Evolutionary conservation across 2,888 invertebrate species (phyloP).

Genomic region (Neoscelio sp.): DNA sequence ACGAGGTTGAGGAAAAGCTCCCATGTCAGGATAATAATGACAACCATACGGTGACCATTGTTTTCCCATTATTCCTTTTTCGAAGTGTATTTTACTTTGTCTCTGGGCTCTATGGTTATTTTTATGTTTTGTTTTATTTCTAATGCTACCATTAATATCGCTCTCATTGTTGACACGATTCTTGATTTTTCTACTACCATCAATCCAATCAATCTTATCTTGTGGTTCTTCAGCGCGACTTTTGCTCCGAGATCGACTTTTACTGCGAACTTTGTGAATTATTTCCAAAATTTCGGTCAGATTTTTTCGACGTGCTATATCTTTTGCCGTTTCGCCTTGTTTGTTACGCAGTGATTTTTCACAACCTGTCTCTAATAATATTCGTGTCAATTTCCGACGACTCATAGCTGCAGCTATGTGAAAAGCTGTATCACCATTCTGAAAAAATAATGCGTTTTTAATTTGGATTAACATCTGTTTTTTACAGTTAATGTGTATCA

Average conservation of each 20-base stretch:
- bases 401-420: slow-evolving; percentile 98
- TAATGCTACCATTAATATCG: too few species aligned
- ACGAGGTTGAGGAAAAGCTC: slow-evolving; percentile 93
- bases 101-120: slow-evolving; percentile 78
- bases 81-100: slow-evolving; percentile 84
- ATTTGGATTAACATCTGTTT: too few species aligned
- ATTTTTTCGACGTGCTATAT: slow-evolving; percentile 95
- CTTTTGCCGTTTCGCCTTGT: slow-evolving; percentile 94
- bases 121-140: slow-evolving; percentile 79
- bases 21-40: slow-evolving; percentile 94
- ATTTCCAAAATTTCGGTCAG: slow-evolving; percentile 93
- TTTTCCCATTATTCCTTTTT: slow-evolving; percentile 79
- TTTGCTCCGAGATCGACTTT: slow-evolving; percentile 76
- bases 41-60: slow-evolving; percentile 96
- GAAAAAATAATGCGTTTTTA: slow-evolving; percentile 22
- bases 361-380: slow-evolving; percentile 94
- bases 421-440: slow-evolving; percentile 96
- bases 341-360: slow-evolving; percentile 90
- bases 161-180: slow-evolving; percentile 84
- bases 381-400: slow-evolving; percentile 94
- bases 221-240: slow-evolving; percentile 72
- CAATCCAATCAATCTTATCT: slow-evolving; percentile 71
- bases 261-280: slow-evolving; percentile 83
- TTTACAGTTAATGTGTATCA: too few species aligned
- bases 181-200: slow-evolving; percentile 74